A percentile compares a stretch with the other conserved stretches of the same genome.
Evolutionary conservation across 2,888 invertebrate species (phyloP).

Genomic region (Helleia helle): DNA sequence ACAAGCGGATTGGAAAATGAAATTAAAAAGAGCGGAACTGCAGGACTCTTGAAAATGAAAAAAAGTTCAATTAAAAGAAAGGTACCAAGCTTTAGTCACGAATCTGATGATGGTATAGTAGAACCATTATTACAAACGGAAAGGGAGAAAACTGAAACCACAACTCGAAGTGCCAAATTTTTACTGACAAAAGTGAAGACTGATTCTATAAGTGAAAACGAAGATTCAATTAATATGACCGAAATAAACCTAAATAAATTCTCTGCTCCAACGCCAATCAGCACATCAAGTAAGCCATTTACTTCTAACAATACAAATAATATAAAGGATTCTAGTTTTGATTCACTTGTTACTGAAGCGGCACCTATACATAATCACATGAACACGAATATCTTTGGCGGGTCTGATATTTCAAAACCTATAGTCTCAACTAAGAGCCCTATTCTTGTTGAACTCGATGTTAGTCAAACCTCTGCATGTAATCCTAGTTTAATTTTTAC

Average conservation of each 20-base stretch:
- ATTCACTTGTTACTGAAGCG: slow-evolving; percentile 23
- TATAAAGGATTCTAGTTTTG: slow-evolving; percentile 28
- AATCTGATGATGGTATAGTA: slow-evolving; percentile 54
- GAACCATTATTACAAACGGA: slow-evolving; percentile 59
- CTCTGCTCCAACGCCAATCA: slow-evolving; percentile 21
- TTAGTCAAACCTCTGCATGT: slow-evolving; percentile 32
- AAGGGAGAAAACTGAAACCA: slow-evolving; percentile 35
- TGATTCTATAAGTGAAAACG: slow-evolving; percentile 37
- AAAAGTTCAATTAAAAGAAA: slow-evolving; percentile 55
- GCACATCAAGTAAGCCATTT: slow-evolving; percentile 23
- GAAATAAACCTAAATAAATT: slow-evolving; percentile 13
- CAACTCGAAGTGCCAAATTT: slow-evolving; percentile 55
- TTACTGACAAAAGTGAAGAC: slow-evolving; percentile 51
- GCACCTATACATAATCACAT: slow-evolving; percentile 43
- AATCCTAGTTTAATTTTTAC: slow-evolving; percentile 55
- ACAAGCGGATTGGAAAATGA: slow-evolving; percentile 60
- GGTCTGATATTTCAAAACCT: slow-evolving; percentile 28
- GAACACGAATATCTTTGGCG: slow-evolving; percentile 47
- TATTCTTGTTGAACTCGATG: slow-evolving; percentile 50
- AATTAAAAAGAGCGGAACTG: slow-evolving; percentile 46
- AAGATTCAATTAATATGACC: slow-evolving; percentile 16
- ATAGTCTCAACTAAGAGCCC: slow-evolving; percentile 35
- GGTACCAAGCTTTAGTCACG: slow-evolving; percentile 46
- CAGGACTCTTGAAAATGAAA: slow-evolving; percentile 58
- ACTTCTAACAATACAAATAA: slow-evolving; percentile 19